Percentiles rank a stretch among this genome's conserved stretches.
phyloP scores from a whole-genome alignment of 2,113 vertebrate genomes.

The Pheucticus melanocephalus region DNA sequence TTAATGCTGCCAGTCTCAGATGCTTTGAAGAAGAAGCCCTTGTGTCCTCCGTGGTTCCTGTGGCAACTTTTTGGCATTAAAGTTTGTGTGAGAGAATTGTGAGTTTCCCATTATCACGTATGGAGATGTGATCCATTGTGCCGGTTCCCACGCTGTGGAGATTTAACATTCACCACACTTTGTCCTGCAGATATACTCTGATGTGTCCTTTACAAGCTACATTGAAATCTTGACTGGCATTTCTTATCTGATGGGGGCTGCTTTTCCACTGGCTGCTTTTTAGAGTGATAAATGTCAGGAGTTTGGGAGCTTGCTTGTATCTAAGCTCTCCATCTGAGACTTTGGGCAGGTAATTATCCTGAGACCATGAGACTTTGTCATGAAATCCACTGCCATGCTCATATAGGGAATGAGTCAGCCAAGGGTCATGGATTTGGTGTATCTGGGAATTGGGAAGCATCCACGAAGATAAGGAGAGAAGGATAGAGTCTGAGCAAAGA shows the following conservation, averaged over 20 bases:
- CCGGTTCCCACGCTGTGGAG: conserved; percentile 25
- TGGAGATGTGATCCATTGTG: conserved; percentile 64
- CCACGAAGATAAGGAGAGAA: not conserved
- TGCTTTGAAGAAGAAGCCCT: conserved; percentile 48
- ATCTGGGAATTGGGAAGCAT: not conserved
- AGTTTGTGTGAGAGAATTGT: conserved; percentile 20
- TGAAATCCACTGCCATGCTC: conserved; percentile 29
- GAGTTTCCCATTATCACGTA: conserved; percentile 48
- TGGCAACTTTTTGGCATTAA: conserved; percentile 52
- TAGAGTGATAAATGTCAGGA: conserved; percentile 70
- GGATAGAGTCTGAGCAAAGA: not conserved
- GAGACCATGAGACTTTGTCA: conserved; percentile 35
- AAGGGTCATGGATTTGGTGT: conserved; percentile 13
- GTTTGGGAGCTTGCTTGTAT: conserved; percentile 63
- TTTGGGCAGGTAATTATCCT: conserved; percentile 66
- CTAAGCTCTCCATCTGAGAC: conserved; percentile 48
- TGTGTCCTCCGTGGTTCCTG: not conserved
- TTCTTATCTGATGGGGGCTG: conserved; percentile 61
- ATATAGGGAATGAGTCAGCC: not conserved
- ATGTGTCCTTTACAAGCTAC: conserved; percentile 66
- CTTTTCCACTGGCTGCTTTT: conserved; percentile 50
- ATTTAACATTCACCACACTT: conserved; percentile 41
- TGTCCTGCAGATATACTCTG: conserved; percentile 34
- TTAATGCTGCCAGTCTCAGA: conserved; percentile 34
- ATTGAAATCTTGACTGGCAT: conserved; percentile 69